Evolutionary conservation across 2,797 vertebrate genomes (phyloP), one percentile per base, ranked within the genome.

Genomic region (Gymnocypris eckloni): DNA sequence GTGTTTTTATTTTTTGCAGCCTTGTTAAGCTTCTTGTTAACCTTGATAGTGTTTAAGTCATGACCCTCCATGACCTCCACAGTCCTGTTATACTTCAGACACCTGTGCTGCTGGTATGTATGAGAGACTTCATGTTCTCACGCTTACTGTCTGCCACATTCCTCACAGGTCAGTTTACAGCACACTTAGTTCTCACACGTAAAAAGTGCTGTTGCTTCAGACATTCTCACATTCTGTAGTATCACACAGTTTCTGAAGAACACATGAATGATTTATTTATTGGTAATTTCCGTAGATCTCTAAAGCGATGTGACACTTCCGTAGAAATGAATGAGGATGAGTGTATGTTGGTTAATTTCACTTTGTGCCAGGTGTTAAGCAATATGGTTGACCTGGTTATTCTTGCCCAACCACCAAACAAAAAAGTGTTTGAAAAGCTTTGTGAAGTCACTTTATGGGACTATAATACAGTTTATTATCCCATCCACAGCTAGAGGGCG

Each of bases 21-120:
- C 64, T 77, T 79, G 54, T 75, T 83, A 82, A 82, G 52, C 37
- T 56, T 56, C 72, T 84, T 84, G 48, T 69, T 78, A 79, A 61
- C 66, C 76, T 85, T 84, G 72, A 78, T 43, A 69, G n/a, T 20
- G 33, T 84, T 85, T 79, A 8, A 70, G 75, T 79, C 64, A 0
- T 64, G 28, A 61, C 67, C 41, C 13, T 71, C 64, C 50, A 16
- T 72, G 76, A 79, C 52, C 76, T 48, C 25, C 48, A 37, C 12
- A 33, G 16, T n/a, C 61, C 25, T 79, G 37, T 18, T 50, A 72
- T 79, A 59, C 50, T 71, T 43, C 50, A 28, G 22, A 72, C 80
- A 82, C 80, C 48, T 82, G 80, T 59, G 67, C 80, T 41, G 52
- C 13, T 72, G 69, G 80, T 43, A 82, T 41, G 33, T 39, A 48